Evolutionary conservation across 2,113 vertebrate genomes (phyloP), one percentile per base, ranked within the genome.

Genomic region (Gasterosteus aculeatus): DNA sequence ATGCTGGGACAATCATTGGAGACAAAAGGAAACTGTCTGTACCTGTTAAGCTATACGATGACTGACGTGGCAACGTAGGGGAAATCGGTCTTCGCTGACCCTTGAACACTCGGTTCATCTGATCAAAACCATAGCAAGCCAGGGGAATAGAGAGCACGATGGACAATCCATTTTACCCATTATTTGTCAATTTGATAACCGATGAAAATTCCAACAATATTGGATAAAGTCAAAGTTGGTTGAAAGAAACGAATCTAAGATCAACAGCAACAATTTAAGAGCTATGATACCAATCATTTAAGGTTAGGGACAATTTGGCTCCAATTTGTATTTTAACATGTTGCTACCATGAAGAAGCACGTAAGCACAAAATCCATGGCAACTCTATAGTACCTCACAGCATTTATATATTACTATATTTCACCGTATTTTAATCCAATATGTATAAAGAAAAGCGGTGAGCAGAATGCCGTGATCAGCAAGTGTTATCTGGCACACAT

Each of bases 21-120:
- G 63, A 85, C 69, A 71, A 69, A 63, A 51, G 66, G 65, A 72
- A 72, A 78, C 78, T 72, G 81, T 82, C 82, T 70, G 58, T 72
- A 51, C 35, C 56, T 42, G 71, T 85, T 82, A 80, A 82, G 51
- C 66, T 86, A 66, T 78, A 71, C 47, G 77, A 73, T 39, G 16
- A 60, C 76, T 72, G 85, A 82, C 77, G 42, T 47, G 47, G 69
- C 57, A 68, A 54, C 60, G 66, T 53, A 31, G 54, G 71, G 59
- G 35, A 75, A 72, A 83, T 65, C 62, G 80, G 81, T 78, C 77
- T 75, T 77, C 64, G 59, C 49, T 66, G 53, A 69, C 35, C 59
- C 69, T 61, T 63, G 61, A 85, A 73, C 63, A 54, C 68, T 69
- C n/a, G 35, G 54, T 54, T 63, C 46, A 65, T 80, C n/a, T 47